Percentiles rank a stretch among this genome's conserved stretches.
Evolutionary conservation across 2,113 vertebrate genomes (phyloP).

Genomic region (Lagopus muta): DNA sequence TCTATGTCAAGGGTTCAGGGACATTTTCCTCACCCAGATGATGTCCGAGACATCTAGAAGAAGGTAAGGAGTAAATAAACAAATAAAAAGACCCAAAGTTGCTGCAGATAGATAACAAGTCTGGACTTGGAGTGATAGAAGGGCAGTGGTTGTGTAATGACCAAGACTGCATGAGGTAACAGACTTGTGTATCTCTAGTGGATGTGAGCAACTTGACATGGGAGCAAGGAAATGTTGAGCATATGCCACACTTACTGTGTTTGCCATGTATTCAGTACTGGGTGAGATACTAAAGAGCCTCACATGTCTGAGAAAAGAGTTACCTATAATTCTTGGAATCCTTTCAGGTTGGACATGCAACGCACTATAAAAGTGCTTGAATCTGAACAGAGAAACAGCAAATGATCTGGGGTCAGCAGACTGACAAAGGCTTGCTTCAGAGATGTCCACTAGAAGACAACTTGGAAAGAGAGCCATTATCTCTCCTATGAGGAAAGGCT

Average conservation of each 20-base stretch:
- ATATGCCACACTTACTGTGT: rapidly evolving
- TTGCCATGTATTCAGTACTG: not conserved
- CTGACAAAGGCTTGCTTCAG: not conserved
- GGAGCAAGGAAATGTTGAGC: not conserved
- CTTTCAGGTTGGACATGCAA: not conserved
- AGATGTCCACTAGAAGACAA: not conserved
- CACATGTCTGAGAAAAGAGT: not conserved
- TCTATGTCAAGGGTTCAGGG: not conserved
- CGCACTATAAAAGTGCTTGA: not conserved
- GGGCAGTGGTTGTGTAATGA: not conserved
- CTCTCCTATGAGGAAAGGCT: too few species aligned
- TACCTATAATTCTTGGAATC: not conserved
- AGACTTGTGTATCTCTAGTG: not conserved
- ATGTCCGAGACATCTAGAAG: not conserved
- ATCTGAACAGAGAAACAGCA: not conserved
- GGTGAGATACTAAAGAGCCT: not conserved
- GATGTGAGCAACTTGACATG: not conserved
- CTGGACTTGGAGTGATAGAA: rapidly evolving
- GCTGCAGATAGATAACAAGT: not conserved
- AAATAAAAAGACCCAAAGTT: not conserved
- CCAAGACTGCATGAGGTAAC: not conserved
- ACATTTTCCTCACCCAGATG: not conserved
- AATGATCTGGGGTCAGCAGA: not conserved
- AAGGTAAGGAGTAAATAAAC: not conserved
- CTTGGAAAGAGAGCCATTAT: not conserved